Conservation (phyloP, 2,113 vertebrate genomes). For the Pseudois nayaur region DNA sequence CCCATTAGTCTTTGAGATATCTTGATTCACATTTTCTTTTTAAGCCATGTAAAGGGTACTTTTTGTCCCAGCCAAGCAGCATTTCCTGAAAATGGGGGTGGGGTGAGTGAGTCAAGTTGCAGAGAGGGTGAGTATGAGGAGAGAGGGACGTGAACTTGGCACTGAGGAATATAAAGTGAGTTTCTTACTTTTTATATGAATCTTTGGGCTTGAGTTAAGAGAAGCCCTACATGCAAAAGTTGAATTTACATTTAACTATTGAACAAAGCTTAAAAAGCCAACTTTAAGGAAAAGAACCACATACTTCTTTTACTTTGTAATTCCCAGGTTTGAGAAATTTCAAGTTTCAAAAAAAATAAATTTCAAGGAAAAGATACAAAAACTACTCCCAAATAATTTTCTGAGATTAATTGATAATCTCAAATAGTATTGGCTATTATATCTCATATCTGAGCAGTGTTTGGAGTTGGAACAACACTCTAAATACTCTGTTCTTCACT, state of each 20-base stretch:
- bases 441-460: background rate
- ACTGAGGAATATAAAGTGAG: background rate
- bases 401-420: background rate
- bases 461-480: background rate
- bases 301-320: background rate
- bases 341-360: background rate
- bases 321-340: background rate
- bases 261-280: background rate
- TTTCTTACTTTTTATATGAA: background rate
- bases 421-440: background rate
- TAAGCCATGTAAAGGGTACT: background rate
- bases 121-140: background rate
- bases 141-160: background rate
- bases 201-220: background rate
- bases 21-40: constrained; percentile 66
- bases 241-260: background rate
- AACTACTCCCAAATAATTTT: background rate
- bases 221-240: background rate
- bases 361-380: background rate
- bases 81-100: background rate
- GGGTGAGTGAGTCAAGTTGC: background rate
- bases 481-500: background rate
- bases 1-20: constrained; percentile 64
- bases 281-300: background rate
- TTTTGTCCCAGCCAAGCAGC: background rate